A percentile compares a stretch with the other conserved stretches of the same genome.
These are phyloP conservation scores for Eretmochelys imbricata DNA, from an alignment of 2,113 vertebrate species.

Conservation along the genomic window DNA sequence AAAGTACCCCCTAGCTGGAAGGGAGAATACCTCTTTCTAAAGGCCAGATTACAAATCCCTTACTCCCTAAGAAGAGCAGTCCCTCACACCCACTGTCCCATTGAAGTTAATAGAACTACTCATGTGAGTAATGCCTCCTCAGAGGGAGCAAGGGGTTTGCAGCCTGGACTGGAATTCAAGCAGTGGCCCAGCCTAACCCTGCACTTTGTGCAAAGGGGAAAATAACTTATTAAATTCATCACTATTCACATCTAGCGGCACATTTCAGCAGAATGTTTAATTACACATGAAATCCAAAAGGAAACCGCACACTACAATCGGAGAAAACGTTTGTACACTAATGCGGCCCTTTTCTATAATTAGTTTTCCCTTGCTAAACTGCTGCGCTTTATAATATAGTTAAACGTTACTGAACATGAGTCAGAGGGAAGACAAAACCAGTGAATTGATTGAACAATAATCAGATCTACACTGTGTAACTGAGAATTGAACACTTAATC, in stretches of 20 bases:
- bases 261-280: not conserved
- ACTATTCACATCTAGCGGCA: not conserved
- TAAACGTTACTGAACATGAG: not conserved
- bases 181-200: not conserved
- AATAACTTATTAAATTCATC: not conserved
- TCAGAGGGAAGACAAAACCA: conserved; percentile 1
- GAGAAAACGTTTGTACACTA: not conserved
- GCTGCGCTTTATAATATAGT: not conserved
- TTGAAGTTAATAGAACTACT: not conserved
- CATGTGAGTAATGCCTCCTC: not conserved
- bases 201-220: not conserved
- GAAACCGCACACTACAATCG: not conserved
- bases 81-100: not conserved
- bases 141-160: not conserved
- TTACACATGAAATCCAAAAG: not conserved
- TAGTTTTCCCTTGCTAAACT: not conserved
- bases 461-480: not conserved
- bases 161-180: not conserved
- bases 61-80: not conserved
- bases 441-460: conserved; percentile 4
- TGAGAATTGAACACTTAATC: conserved; percentile 25
- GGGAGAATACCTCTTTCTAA: not conserved
- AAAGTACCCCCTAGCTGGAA: not conserved
- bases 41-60: not conserved
- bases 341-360: not conserved